Conservation (phyloP, 2,888 invertebrate genomes). For the Gastrophysa polygoni region DNA sequence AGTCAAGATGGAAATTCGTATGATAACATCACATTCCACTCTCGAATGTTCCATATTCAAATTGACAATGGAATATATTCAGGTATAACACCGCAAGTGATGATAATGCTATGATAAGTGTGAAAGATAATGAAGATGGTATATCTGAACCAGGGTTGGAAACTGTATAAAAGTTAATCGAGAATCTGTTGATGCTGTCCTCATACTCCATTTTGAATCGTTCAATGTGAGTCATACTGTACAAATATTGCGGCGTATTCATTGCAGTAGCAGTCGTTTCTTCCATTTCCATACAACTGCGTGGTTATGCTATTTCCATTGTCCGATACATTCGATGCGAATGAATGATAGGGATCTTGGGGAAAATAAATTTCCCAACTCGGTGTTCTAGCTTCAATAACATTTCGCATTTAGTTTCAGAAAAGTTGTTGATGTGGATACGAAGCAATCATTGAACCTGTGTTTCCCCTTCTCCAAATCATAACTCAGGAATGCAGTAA, state of each 20-base stretch:
- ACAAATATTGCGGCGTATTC: background rate
- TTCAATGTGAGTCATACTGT: background rate
- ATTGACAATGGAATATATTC: no score
- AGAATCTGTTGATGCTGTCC: no score
- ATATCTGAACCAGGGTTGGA: no score
- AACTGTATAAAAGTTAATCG: no score
- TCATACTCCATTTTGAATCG: no score
- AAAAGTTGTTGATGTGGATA: constrained; percentile 14
- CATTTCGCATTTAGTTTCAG: constrained; percentile 2
- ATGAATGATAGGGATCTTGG: constrained; percentile 16
- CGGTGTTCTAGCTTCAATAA: constrained; percentile 1
- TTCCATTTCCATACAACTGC: background rate
- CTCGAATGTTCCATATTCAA: no score
- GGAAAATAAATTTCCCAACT: constrained; percentile 12
- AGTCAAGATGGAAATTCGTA: no score
- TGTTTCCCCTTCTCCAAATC: background rate
- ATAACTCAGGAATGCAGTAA: background rate
- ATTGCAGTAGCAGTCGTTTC: background rate
- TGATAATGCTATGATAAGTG: no score
- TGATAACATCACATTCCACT: no score
- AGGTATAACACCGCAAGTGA: no score
- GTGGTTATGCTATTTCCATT: constrained; percentile 2
- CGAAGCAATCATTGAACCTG: background rate
- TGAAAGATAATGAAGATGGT: no score
- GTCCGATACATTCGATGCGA: constrained; percentile 2